Conservation (phyloP, 30 jellyfish, hydroid and myxozoan genomes). For the Cassiopea xamachana region DNA sequence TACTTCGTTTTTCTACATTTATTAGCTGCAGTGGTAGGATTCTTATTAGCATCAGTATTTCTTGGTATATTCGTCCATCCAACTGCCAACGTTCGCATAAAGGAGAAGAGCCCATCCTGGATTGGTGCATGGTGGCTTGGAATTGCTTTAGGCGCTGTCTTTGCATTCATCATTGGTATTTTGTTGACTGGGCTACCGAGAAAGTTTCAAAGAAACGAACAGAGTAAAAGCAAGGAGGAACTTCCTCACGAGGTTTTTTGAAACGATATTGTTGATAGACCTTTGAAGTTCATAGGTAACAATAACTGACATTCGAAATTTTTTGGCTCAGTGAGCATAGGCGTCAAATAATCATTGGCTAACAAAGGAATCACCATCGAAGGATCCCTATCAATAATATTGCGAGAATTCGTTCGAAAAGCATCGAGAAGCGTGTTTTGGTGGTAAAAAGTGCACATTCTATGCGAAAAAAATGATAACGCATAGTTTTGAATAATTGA, state of each 20-base stretch:
- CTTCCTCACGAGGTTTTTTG: background rate
- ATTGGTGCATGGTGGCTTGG: conserved; percentile 90
- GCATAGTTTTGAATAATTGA: too few species aligned
- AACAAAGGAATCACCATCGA: too few species aligned
- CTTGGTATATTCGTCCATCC: conserved; percentile 72
- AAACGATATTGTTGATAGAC: background rate
- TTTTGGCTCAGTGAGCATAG: too few species aligned
- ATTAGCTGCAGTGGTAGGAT: conserved; percentile 62
- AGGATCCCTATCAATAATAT: too few species aligned
- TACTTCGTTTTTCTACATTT: background rate
- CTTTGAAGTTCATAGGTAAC: too few species aligned
- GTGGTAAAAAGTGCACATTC: too few species aligned
- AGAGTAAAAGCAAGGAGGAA: background rate
- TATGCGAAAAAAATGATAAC: too few species aligned
- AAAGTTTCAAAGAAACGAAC: background rate
- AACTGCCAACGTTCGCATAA: conserved; percentile 25
- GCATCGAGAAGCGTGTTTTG: too few species aligned
- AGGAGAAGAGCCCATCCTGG: conserved; percentile 57
- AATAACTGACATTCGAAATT: too few species aligned
- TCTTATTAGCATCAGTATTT: conserved; percentile 32
- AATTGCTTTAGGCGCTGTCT: conserved; percentile 37
- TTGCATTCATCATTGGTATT: conserved; percentile 67
- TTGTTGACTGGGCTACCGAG: conserved; percentile 57
- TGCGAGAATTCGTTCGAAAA: too few species aligned
- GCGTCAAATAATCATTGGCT: too few species aligned